Evolutionary conservation across 2,113 vertebrate genomes (phyloP).

Genomic region (Bufo bufo): DNA sequence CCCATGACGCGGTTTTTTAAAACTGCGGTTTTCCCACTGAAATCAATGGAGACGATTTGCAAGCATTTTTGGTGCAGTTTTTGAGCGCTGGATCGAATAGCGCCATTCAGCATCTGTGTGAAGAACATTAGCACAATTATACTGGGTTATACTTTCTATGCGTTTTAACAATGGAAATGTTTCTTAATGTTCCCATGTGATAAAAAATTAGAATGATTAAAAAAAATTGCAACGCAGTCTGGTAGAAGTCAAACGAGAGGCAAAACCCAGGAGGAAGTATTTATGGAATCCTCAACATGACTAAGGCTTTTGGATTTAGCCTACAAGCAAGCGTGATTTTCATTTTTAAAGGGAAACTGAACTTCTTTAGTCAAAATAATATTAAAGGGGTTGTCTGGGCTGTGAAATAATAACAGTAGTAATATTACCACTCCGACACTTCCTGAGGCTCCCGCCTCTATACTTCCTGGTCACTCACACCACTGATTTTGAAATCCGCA

Average conservation of each 20-base stretch:
- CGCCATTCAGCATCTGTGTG: neutral
- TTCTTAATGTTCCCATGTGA: neutral
- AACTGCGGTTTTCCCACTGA: no score
- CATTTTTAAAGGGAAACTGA: neutral
- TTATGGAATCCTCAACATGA: neutral
- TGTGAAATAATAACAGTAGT: no score
- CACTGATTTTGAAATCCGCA: no score
- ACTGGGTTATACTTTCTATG: neutral
- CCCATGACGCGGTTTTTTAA: no score
- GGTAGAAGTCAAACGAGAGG: no score
- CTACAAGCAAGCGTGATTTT: neutral
- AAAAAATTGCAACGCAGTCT: slow-evolving; percentile 1
- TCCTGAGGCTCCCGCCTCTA: no score
- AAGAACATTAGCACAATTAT: neutral
- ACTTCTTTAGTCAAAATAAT: neutral
- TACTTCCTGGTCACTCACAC: no score
- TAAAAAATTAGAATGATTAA: neutral
- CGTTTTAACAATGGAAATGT: neutral
- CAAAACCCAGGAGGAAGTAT: neutral
- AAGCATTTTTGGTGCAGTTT: no score
- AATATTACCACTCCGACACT: no score
- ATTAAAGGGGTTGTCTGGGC: no score
- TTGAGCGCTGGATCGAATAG: no score
- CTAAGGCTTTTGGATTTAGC: neutral
- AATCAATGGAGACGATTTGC: no score